A percentile compares a stretch with the other conserved stretches of the same genome.
Conservation (phyloP, 2,113 vertebrate genomes). For the Malurus elegans region DNA sequence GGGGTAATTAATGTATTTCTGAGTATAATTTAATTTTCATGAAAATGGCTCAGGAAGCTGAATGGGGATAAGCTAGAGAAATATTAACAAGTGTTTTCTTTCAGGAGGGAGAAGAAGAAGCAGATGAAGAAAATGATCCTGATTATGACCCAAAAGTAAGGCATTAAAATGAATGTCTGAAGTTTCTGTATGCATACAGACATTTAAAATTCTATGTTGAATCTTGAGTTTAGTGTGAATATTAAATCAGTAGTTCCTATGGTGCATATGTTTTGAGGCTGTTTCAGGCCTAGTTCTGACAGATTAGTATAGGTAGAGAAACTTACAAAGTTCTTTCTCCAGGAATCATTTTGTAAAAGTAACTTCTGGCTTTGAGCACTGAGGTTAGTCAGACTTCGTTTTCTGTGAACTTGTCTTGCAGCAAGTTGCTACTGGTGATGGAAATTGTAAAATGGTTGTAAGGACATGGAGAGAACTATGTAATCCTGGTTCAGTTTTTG, state of each 20-base stretch:
- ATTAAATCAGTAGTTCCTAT: neutral
- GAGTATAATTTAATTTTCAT: neutral
- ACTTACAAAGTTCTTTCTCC: neutral
- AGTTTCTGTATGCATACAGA: neutral
- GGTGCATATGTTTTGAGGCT: neutral
- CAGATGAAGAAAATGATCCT: conserved; percentile 97
- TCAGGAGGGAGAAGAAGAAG: conserved; percentile 98
- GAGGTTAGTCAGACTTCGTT: neutral
- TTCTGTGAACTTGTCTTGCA: neutral
- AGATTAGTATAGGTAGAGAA: neutral
- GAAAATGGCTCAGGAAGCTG: neutral
- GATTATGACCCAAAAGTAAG: conserved; percentile 96
- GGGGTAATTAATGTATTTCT: neutral
- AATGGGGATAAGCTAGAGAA: neutral
- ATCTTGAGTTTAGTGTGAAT: neutral
- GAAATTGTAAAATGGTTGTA: neutral
- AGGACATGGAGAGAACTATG: neutral
- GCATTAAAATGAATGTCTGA: neutral
- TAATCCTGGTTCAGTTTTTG: neutral
- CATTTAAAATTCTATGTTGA: neutral
- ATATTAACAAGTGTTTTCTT: conserved; percentile 1
- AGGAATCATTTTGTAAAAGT: neutral
- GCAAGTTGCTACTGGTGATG: neutral
- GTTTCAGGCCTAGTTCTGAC: neutral
- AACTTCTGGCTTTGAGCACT: neutral